A percentile compares a stretch with the other conserved stretches of the same genome.
phyloP scores from a whole-genome alignment of 1,140 invertebrate genomes.

The Leptonema lineaticorne region DNA sequence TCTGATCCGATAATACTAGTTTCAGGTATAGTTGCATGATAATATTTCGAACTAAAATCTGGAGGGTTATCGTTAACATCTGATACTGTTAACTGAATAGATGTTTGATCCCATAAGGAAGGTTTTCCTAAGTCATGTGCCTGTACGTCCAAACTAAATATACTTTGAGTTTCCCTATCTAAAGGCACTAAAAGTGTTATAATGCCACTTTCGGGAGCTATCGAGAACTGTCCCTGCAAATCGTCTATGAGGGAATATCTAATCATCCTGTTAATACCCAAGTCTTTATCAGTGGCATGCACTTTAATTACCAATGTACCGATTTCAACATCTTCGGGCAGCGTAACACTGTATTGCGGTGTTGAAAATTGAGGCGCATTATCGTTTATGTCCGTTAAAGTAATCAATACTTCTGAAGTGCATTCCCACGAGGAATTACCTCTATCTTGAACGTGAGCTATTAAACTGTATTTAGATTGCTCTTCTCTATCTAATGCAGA shows the following conservation, averaged over 20 bases:
- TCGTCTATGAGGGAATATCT: slow-evolving; percentile 72
- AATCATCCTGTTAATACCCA: slow-evolving; percentile 79
- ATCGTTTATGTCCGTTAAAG: slow-evolving; percentile 78
- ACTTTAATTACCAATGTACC: slow-evolving; percentile 75
- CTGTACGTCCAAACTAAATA: slow-evolving; percentile 77
- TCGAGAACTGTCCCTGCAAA: slow-evolving; percentile 60
- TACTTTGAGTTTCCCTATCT: slow-evolving; percentile 78
- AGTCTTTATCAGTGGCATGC: slow-evolving; percentile 78
- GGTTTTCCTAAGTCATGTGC: slow-evolving; percentile 76
- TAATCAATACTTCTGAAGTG: slow-evolving; percentile 69
- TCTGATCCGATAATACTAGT: slow-evolving; percentile 67
- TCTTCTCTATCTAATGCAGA: slow-evolving; percentile 73
- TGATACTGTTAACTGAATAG: slow-evolving; percentile 39
- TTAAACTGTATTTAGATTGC: slow-evolving; percentile 64
- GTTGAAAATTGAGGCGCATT: slow-evolving; percentile 76
- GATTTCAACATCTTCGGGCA: slow-evolving; percentile 77
- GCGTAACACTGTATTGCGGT: slow-evolving; percentile 69
- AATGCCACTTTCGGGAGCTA: slow-evolving; percentile 73
- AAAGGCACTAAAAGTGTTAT: slow-evolving; percentile 73
- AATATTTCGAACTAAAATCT: slow-evolving; percentile 73
- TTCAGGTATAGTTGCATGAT: slow-evolving; percentile 70
- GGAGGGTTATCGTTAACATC: slow-evolving; percentile 86
- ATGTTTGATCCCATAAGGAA: slow-evolving; percentile 37
- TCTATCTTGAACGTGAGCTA: slow-evolving; percentile 76
- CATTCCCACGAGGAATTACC: slow-evolving; percentile 74